These are phyloP conservation scores for Pangasius macronema DNA, from an alignment of 2,797 vertebrate species.

Conservation along the genomic window DNA sequence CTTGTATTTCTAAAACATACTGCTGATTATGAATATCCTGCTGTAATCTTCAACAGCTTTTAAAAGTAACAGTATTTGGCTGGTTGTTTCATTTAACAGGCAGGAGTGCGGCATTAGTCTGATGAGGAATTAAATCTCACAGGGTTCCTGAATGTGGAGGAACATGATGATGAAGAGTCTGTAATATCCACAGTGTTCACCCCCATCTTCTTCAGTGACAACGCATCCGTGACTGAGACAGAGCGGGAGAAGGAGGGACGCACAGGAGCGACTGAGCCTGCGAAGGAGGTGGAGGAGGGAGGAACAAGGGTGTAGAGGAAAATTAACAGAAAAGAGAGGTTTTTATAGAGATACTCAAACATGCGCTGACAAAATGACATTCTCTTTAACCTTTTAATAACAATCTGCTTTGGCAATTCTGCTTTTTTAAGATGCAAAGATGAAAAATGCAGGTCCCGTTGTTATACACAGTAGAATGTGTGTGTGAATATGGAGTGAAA, in stretches of 20 bases:
- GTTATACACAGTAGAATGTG: neutral
- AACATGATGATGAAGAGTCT: slow-evolving; percentile 49
- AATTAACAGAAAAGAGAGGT: slow-evolving; percentile 12
- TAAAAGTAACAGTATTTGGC: neutral
- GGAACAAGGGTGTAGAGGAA: slow-evolving; percentile 2
- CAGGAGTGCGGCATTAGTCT: slow-evolving; percentile 59
- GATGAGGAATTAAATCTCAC: slow-evolving; percentile 66
- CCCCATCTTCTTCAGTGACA: slow-evolving; percentile 76
- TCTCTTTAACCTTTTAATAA: neutral
- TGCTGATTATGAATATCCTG: neutral
- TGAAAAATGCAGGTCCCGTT: neutral
- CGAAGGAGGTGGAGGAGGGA: slow-evolving; percentile 19
- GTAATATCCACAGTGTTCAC: slow-evolving; percentile 61
- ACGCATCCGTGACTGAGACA: slow-evolving; percentile 77
- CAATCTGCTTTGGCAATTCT: neutral
- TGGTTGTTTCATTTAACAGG: slow-evolving; percentile 2
- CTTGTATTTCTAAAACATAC: neutral
- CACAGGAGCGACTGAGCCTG: slow-evolving; percentile 54
- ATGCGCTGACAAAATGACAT: neutral
- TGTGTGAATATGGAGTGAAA: neutral
- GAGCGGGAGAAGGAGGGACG: slow-evolving; percentile 71
- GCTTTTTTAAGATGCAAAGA: neutral
- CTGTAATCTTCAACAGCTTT: neutral
- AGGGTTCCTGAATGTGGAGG: slow-evolving; percentile 48
- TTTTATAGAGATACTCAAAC: neutral